Conservation (phyloP, 2,888 invertebrate genomes). For the Drosophila macrospina region DNA sequence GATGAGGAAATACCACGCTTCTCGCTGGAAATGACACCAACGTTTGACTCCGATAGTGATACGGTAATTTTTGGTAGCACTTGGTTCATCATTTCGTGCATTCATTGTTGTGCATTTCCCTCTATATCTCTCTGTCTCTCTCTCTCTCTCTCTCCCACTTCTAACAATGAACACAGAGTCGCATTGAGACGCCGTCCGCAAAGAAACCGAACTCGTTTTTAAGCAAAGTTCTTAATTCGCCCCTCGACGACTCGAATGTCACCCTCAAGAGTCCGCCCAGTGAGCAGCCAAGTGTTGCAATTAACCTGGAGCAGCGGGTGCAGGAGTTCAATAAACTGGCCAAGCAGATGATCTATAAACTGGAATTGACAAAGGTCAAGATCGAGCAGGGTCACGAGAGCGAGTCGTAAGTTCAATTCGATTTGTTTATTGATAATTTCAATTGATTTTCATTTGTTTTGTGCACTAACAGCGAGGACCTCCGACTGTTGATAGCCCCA, state of each 20-base stretch:
- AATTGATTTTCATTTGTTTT: not conserved
- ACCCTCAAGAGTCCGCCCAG: conserved; percentile 74
- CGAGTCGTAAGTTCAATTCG: conserved; percentile 73
- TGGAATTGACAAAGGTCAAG: conserved; percentile 83
- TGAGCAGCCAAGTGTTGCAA: conserved; percentile 29
- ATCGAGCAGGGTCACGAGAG: conserved; percentile 83
- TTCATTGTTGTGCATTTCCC: conserved; percentile 20
- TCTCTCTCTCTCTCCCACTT: not conserved
- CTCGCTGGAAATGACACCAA: conserved; percentile 85
- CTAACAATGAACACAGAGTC: conserved; percentile 74
- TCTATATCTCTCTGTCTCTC: conserved; percentile 28
- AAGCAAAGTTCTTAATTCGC: conserved; percentile 76
- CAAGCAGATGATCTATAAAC: conserved; percentile 84
- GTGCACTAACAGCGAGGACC: conserved; percentile 84
- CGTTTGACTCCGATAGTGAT: conserved; percentile 85
- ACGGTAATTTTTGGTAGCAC: conserved; percentile 81
- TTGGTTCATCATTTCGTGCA: conserved; percentile 6
- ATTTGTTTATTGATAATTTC: not conserved
- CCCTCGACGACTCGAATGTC: conserved; percentile 78
- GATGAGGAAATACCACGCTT: conserved; percentile 87
- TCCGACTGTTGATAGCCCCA: conserved; percentile 87
- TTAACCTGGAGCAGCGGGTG: conserved; percentile 83
- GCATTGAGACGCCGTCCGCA: conserved; percentile 84
- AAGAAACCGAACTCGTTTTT: conserved; percentile 82
- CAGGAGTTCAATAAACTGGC: conserved; percentile 84